Conservation (phyloP, 2,113 vertebrate genomes). For the Poecile atricapillus region DNA sequence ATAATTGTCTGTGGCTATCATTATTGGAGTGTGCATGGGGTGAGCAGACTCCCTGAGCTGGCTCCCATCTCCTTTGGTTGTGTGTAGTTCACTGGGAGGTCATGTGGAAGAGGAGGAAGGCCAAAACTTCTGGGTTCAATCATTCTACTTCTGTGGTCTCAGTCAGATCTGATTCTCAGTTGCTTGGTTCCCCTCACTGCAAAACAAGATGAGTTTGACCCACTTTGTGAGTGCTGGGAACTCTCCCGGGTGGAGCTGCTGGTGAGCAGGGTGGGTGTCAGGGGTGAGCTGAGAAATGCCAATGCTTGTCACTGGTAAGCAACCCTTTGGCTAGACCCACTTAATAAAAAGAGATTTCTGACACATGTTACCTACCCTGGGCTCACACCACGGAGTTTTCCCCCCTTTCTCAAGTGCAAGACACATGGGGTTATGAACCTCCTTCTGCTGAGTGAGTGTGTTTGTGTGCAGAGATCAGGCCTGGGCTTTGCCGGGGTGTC, state of each 20-base stretch:
- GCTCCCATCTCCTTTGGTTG: accelerated
- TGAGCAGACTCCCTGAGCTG: accelerated
- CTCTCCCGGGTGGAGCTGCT: neutral
- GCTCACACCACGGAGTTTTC: neutral
- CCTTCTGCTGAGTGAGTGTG: neutral
- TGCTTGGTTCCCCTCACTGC: neutral
- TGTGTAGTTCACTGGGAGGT: neutral
- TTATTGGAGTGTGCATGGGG: accelerated
- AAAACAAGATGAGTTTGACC: neutral
- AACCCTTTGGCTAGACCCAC: neutral
- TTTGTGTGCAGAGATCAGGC: slow-evolving; percentile 54
- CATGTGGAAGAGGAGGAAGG: accelerated
- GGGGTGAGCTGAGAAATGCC: neutral
- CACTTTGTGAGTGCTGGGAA: neutral
- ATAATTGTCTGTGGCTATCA: neutral
- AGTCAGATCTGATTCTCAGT: neutral
- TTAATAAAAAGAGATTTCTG: neutral
- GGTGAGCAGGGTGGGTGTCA: neutral
- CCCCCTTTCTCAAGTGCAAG: neutral
- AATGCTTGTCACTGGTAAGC: neutral
- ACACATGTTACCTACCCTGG: neutral
- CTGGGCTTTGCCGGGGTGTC: slow-evolving; percentile 56
- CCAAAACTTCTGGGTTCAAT: neutral
- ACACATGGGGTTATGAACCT: neutral
- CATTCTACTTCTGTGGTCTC: neutral